phyloP scores from a whole-genome alignment of 2,888 invertebrate genomes.

The Dynastes tityus region DNA sequence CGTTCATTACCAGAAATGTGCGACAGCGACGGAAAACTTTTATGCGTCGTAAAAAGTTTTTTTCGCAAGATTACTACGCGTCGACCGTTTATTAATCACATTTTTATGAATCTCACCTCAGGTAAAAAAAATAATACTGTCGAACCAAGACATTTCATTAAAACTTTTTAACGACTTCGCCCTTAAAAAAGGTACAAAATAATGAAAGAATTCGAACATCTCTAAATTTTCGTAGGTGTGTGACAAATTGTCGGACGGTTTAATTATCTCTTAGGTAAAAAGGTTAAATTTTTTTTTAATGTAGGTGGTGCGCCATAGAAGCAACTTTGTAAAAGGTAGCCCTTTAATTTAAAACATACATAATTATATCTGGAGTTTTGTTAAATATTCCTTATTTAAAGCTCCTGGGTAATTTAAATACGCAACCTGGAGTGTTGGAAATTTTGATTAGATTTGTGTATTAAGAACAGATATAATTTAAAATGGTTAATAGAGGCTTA shows the following conservation, averaged over 20 bases:
- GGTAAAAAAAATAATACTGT: conserved; percentile 49
- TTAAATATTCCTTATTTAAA: background rate
- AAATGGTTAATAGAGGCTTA: no score
- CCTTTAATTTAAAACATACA: background rate
- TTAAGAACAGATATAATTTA: background rate
- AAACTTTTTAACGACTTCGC: conserved; percentile 51
- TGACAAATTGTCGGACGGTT: conserved; percentile 44
- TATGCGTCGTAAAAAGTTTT: conserved; percentile 40
- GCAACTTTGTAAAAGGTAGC: background rate
- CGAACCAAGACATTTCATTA: conserved; percentile 49
- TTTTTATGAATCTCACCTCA: conserved; percentile 49
- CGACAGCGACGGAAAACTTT: conserved; percentile 17
- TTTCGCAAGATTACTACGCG: conserved; percentile 42
- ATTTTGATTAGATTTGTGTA: conserved; percentile 6
- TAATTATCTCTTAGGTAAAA: conserved; percentile 41
- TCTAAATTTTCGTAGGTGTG: conserved; percentile 43
- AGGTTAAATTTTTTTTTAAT: background rate
- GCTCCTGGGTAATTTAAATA: background rate
- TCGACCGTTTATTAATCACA: conserved; percentile 49
- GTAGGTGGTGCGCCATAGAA: background rate
- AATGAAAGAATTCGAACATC: conserved; percentile 36
- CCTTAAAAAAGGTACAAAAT: conserved; percentile 36
- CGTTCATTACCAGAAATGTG: conserved; percentile 36
- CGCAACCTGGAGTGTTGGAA: background rate
- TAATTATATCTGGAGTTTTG: conserved; percentile 10